phyloP scores from a whole-genome alignment of 2,888 invertebrate genomes.

The Caenorhabditis imperialis region DNA sequence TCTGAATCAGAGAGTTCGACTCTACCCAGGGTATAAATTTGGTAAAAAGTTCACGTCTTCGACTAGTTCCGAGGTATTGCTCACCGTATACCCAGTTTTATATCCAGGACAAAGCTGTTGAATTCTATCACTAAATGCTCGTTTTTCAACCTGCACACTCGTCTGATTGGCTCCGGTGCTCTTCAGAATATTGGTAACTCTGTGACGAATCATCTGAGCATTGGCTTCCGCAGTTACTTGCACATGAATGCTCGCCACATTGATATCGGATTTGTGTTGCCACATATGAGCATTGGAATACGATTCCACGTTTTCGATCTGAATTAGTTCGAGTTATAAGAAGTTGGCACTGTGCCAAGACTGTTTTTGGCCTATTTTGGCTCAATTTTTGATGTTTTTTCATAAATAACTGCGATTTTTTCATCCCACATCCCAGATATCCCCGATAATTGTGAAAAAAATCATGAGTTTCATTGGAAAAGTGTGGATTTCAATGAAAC shows the following conservation, averaged over 20 bases:
- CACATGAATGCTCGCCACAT: slow-evolving; percentile 80
- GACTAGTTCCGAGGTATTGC: no score
- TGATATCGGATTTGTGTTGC: slow-evolving; percentile 80
- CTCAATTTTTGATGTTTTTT: no score
- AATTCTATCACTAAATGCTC: slow-evolving; percentile 79
- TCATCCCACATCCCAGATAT: no score
- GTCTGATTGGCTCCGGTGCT: slow-evolving; percentile 78
- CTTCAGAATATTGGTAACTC: slow-evolving; percentile 66
- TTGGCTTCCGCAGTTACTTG: slow-evolving; percentile 78
- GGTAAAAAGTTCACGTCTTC: no score
- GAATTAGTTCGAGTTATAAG: no score
- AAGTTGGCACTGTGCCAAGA: no score
- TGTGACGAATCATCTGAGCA: slow-evolving; percentile 71
- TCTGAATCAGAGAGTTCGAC: no score
- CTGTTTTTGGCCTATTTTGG: no score
- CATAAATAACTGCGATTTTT: no score
- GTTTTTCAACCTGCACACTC: slow-evolving; percentile 81
- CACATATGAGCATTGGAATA: slow-evolving; percentile 81
- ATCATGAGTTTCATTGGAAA: no score
- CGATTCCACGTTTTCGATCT: slow-evolving; percentile 80
- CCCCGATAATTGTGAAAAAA: no score
- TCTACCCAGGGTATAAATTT: no score
- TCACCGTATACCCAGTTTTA: slow-evolving; percentile 60
- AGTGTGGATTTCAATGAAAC: not conserved
- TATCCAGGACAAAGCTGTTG: slow-evolving; percentile 65